These are phyloP conservation scores for Drosophila athabasca DNA, from an alignment of 1,140 invertebrate genomes.

Conservation along the genomic window DNA sequence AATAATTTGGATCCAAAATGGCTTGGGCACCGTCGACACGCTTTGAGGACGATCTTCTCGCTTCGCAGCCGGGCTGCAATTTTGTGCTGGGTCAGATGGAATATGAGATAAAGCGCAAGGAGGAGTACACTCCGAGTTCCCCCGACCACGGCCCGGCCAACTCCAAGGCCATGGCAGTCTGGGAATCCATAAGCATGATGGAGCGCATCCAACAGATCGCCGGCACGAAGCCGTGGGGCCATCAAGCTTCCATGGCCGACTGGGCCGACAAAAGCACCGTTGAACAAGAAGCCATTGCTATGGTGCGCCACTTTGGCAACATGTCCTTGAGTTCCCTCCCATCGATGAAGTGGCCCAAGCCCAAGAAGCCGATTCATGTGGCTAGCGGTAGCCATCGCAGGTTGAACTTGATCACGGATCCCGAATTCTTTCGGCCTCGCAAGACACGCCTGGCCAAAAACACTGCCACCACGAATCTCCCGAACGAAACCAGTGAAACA, in stretches of 20 bases:
- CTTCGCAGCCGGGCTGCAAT: slow-evolving; percentile 54
- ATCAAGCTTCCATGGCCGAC: slow-evolving; percentile 64
- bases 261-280: slow-evolving; percentile 61
- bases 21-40: slow-evolving; percentile 64
- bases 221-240: slow-evolving; percentile 62
- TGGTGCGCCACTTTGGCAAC: slow-evolving; percentile 74
- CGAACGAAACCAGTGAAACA: too few relatives aligned
- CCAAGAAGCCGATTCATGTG: slow-evolving; percentile 18
- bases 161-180: slow-evolving; percentile 29
- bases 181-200: slow-evolving; percentile 54
- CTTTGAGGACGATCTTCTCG: slow-evolving; percentile 75
- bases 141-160: neutral
- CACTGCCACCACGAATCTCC: too few relatives aligned
- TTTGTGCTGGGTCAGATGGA: slow-evolving; percentile 52
- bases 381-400: slow-evolving; percentile 16
- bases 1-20: slow-evolving; percentile 27
- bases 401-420: slow-evolving; percentile 52
- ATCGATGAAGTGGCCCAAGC: slow-evolving; percentile 3
- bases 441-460: too few relatives aligned
- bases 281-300: slow-evolving; percentile 61
- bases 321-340: slow-evolving; percentile 12
- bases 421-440: slow-evolving; percentile 73
- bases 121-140: slow-evolving; percentile 45
- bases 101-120: slow-evolving; percentile 31
- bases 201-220: slow-evolving; percentile 66